Evolutionary conservation across 2,113 vertebrate species (phyloP).

Genomic region (Crotalus horridus): DNA sequence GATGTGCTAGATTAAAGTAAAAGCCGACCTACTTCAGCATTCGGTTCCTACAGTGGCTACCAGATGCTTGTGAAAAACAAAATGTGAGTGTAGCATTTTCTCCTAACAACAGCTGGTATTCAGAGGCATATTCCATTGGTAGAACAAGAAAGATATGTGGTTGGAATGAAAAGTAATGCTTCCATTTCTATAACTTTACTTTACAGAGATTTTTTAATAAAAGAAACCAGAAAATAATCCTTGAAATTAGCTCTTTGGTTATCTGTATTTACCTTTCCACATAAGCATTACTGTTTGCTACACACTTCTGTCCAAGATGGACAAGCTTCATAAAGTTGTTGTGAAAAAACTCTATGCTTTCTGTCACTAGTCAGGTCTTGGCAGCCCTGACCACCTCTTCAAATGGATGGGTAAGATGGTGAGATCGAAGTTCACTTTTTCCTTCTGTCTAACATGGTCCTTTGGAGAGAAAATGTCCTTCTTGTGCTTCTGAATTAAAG

Average conservation of each 20-base stretch:
- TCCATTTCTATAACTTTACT: neutral
- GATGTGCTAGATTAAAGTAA: neutral
- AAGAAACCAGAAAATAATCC: neutral
- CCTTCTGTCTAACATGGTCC: neutral
- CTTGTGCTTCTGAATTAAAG: neutral
- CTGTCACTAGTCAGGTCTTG: neutral
- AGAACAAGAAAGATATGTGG: neutral
- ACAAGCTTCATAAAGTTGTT: neutral
- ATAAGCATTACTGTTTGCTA: neutral
- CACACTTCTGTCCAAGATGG: neutral
- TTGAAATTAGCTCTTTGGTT: neutral
- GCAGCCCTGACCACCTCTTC: neutral
- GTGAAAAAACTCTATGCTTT: neutral
- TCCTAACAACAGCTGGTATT: neutral
- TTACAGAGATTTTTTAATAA: neutral
- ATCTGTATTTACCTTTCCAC: neutral
- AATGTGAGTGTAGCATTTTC: neutral
- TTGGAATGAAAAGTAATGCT: neutral
- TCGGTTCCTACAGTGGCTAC: neutral
- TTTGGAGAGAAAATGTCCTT: neutral
- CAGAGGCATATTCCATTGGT: neutral
- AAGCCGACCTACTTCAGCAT: neutral
- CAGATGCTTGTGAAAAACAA: neutral
- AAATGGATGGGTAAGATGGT: neutral
- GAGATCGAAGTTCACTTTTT: neutral